Evolutionary conservation across 2,888 invertebrate genomes (phyloP).

Genomic region (Dione juno): DNA sequence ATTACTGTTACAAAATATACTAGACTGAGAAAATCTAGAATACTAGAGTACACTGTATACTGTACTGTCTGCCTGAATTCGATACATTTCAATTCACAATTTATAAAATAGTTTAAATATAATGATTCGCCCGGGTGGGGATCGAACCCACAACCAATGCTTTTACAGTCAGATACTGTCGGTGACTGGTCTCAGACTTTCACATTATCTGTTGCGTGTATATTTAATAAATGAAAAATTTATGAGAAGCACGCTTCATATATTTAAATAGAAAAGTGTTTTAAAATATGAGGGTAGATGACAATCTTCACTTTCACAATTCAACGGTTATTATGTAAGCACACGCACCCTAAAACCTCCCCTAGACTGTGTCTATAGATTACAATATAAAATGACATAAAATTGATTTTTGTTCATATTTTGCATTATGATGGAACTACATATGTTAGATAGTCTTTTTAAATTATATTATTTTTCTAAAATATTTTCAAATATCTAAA

Average conservation of each 20-base stretch:
- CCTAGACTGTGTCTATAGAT: constrained; percentile 21
- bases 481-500: too few relatives aligned
- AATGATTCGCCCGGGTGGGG: too few relatives aligned
- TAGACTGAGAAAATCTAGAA: too few relatives aligned
- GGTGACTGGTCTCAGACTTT: neutral
- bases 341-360: constrained; percentile 8
- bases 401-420: neutral
- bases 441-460: neutral
- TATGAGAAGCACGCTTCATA: neutral
- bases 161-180: neutral
- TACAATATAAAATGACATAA: constrained; percentile 7
- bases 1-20: too few relatives aligned
- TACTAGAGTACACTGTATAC: too few relatives aligned
- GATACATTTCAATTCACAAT: too few relatives aligned
- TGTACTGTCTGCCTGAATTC: too few relatives aligned
- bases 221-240: constrained; percentile 12
- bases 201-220: neutral
- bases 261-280: constrained; percentile 1
- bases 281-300: constrained; percentile 7
- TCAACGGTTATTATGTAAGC: constrained; percentile 12
- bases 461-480: too few relatives aligned
- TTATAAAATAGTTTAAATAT: too few relatives aligned
- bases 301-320: constrained; percentile 6
- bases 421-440: neutral
- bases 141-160: neutral